Base-by-base conservation (phyloP, 2,888 invertebrate genomes). In the Lottia scabra region DNA sequence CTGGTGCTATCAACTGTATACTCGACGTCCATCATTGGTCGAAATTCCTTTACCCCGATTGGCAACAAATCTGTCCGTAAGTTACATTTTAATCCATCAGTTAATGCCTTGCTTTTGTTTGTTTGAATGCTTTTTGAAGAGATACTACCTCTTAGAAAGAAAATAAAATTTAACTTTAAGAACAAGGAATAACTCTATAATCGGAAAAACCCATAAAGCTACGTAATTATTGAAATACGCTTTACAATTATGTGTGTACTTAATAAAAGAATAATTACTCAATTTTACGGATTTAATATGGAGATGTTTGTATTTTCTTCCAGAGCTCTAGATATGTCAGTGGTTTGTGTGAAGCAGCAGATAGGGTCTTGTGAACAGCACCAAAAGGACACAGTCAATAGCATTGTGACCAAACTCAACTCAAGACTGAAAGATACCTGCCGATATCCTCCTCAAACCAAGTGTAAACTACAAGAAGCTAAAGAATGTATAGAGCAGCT, bases 1-100 rank as follows among this genome's bases (percentile, higher is more conserved):
- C 78, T 4, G 66, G 48, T 13, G 78, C 78, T 13, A 67, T 78
- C n/a, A 67, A 69, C 13, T 78, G 78, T 65, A 70, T 74, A 45
- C 16, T 74, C 26, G 75, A 78, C 30, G 66, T 78, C 19, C 75
- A 74, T 45, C 73, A 74, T 62, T 30, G 67, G 70, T 67, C 74
- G 38, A 75, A 70, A 44, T 71, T 70, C 46, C 69, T 67, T 2
- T 45, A 63, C 12, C 74, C 74, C 4, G 74, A 78, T 67, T 78
- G 75, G 75, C 64, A 73, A 8, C 73, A 74, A 63, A 66, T 78
- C 15, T 78, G 78, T n/a, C 56, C 69, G 78, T 78, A 67, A 74
- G 78, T 72, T 27, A 16, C 13, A 23, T 23, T 38, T 63, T 27
- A 10, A 12, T 30, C 16, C 15, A 8, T 26, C 16, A n/a, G n/a